Evolutionary conservation across 1,140 invertebrate species (phyloP).

Genomic region (Aphidius ervi): DNA sequence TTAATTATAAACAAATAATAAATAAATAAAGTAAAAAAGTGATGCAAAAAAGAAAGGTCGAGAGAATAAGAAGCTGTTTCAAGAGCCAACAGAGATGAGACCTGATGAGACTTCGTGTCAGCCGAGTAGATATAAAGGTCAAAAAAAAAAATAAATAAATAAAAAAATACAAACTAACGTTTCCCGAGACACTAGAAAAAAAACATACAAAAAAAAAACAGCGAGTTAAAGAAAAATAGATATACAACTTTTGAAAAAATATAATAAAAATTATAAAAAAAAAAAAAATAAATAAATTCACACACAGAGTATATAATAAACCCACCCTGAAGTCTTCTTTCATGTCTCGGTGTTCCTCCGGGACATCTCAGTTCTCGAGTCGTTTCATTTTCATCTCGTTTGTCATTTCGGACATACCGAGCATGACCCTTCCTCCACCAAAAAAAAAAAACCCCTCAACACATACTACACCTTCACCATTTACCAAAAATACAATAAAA

Average conservation of each 20-base stretch:
- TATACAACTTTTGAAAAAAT: too few species aligned
- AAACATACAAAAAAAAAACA: constrained; percentile 4
- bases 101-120: background rate
- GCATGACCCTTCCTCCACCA: background rate
- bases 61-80: background rate
- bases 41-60: too few species aligned
- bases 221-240: background rate
- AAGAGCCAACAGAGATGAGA: background rate
- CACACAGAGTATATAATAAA: background rate
- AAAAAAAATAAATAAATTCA: background rate
- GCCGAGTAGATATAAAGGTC: background rate
- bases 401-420: constrained; percentile 5
- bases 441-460: background rate
- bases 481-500: background rate
- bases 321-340: constrained; percentile 32
- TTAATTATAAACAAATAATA: too few species aligned
- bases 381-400: constrained; percentile 23
- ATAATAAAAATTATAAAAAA: background rate
- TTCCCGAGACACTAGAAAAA: background rate
- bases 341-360: constrained; percentile 32
- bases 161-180: background rate
- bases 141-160: constrained; percentile 2
- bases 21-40: too few species aligned
- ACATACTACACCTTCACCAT: background rate
- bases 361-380: constrained; percentile 23